A percentile compares a stretch with the other conserved stretches of the same genome.
Conservation (phyloP, 2,113 vertebrate genomes). For the Psilopsiagon aurifrons region DNA sequence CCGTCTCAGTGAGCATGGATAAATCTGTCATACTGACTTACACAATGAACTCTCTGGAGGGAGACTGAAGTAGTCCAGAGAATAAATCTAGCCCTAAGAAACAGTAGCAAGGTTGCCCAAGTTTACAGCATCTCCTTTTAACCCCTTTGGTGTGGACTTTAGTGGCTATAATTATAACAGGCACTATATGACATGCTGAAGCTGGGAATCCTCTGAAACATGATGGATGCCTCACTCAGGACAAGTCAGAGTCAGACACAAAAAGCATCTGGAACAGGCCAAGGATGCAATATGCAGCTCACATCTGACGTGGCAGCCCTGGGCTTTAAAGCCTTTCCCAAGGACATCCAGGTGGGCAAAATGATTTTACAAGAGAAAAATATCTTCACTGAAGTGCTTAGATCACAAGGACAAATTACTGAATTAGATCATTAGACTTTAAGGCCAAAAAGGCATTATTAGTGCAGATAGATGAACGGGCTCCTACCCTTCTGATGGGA, state of each 20-base stretch:
- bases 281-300: slow-evolving; percentile 5
- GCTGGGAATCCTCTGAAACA: background rate
- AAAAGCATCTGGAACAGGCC: background rate
- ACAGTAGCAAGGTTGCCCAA: slow-evolving; percentile 63
- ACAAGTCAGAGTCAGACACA: background rate
- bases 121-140: slow-evolving; percentile 80
- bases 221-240: slow-evolving; percentile 7
- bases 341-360: slow-evolving; percentile 8
- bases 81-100: slow-evolving; percentile 74
- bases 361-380: background rate
- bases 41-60: slow-evolving; percentile 72
- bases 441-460: background rate
- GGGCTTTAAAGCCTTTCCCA: background rate
- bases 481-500: background rate
- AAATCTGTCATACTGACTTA: slow-evolving; percentile 81
- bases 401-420: background rate
- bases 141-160: slow-evolving; percentile 69
- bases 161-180: slow-evolving; percentile 73
- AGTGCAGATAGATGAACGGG: background rate
- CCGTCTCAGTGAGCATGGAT: slow-evolving; percentile 70
- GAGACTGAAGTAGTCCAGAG: slow-evolving; percentile 64
- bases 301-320: background rate
- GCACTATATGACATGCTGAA: slow-evolving; percentile 58
- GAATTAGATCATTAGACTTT: slow-evolving; percentile 13
- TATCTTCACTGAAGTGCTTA: background rate